Conservation (phyloP, 2,113 vertebrate genomes). For the Zosterops borbonicus region DNA sequence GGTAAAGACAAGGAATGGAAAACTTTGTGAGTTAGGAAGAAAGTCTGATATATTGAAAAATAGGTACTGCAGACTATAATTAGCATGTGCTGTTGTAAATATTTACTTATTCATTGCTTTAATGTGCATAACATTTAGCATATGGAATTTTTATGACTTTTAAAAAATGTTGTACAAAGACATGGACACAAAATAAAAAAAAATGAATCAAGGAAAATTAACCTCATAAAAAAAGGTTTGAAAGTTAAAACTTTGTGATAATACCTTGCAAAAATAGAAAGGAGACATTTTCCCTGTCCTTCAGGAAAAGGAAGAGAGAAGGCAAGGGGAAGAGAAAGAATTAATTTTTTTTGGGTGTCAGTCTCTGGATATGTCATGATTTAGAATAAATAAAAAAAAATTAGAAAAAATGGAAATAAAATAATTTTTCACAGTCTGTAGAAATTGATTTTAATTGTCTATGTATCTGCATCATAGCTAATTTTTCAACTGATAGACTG, state of each 20-base stretch:
- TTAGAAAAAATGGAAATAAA: neutral
- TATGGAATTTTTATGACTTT: neutral
- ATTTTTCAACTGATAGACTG: neutral
- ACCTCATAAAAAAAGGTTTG: fast-evolving
- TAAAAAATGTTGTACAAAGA: neutral
- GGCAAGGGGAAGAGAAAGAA: neutral
- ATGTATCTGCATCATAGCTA: neutral
- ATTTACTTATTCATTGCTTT: neutral
- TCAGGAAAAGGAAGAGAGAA: neutral
- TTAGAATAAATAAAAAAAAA: neutral
- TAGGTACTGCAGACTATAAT: neutral
- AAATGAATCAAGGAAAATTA: neutral
- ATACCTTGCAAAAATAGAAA: neutral
- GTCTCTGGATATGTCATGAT: neutral
- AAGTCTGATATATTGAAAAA: neutral
- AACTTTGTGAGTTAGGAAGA: neutral
- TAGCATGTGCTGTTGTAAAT: neutral
- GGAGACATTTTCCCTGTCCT: neutral
- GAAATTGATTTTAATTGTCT: neutral
- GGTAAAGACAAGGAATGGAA: neutral
- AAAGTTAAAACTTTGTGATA: neutral
- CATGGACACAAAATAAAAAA: neutral
- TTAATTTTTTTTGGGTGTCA: fast-evolving
- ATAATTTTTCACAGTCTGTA: neutral
- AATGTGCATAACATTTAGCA: neutral